Evolutionary conservation across 2,113 vertebrate genomes (phyloP), one percentile per base, ranked within the genome.

Genomic region (Riparia riparia): DNA sequence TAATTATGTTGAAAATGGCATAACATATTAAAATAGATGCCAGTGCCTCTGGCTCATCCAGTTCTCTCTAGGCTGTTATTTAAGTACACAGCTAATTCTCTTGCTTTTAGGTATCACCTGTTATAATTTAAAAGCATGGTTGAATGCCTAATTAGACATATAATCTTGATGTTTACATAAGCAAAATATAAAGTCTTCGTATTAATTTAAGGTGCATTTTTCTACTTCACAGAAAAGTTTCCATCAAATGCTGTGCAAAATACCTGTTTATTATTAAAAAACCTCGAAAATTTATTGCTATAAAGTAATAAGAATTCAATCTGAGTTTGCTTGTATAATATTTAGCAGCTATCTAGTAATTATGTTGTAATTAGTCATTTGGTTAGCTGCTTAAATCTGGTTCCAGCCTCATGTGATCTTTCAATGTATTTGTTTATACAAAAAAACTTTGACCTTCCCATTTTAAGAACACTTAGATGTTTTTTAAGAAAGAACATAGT

Each of bases 1-100:
- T 96, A 90, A 96, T 97, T 96, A 96, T 81, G 82, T 94, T 90
- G 94, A 96, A 98, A 95, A 89, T 93, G 82, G 95, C 93, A 90
- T 86, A 81, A 66, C 80, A 64, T 95, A 72, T 93, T 96, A 96
- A 94, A 96, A 95, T 83, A 94, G 80, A 90, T 82, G 50, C 58
- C 1, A 7, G 39, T 88, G 88, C 77, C 58, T 95, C 65, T 89
- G 80, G 71, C 93, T 95, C 45, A 91, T 69, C 54, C 61, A 39
- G 50, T 92, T 93, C 28, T 90, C 82, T 93, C 84, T 84, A 77
- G 79, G 76, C 58, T 79, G 15, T 87, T 92, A 53, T 60, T 93
- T 77, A 93, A 82, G 12, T 57, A 83, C 83, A 78, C 70, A 78
- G 25, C 53, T 89, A 57, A 68, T 92, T 86, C 64, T 53, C 64